Evolutionary conservation across 2,888 invertebrate species (phyloP).

Genomic region (Pyrochroa serraticornis): DNA sequence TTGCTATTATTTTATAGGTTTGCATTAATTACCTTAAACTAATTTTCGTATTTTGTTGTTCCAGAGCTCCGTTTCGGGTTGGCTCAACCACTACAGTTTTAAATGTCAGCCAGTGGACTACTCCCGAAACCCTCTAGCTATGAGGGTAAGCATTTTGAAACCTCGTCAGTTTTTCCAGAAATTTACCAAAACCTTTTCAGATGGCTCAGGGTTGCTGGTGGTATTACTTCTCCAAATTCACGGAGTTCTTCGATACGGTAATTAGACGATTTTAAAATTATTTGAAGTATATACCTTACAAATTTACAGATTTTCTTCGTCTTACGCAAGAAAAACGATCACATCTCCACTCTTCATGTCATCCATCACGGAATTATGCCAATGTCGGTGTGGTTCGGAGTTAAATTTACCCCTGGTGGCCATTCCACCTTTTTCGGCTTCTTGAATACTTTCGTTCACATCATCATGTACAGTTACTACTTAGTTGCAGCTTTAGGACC

Average conservation of each 20-base stretch:
- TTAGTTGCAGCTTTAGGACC: constrained; percentile 90
- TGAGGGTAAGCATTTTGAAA: constrained; percentile 65
- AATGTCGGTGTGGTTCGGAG: constrained; percentile 83
- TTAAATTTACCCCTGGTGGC: constrained; percentile 73
- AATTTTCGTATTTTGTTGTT: constrained; percentile 30
- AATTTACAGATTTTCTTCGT: constrained; percentile 81
- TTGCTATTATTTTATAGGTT: too few relatives aligned
- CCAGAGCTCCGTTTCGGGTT: constrained; percentile 67
- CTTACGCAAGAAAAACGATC: constrained; percentile 90
- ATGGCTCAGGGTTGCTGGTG: constrained; percentile 95
- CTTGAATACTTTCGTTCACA: constrained; percentile 93
- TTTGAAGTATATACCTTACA: constrained; percentile 4
- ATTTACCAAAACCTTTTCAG: constrained; percentile 57
- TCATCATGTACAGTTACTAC: constrained; percentile 94
- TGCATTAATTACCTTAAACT: too few relatives aligned
- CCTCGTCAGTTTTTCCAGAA: constrained; percentile 23
- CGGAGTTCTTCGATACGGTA: constrained; percentile 95
- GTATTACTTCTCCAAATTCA: constrained; percentile 97
- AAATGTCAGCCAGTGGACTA: constrained; percentile 85
- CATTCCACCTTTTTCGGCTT: constrained; percentile 94
- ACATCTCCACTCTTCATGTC: constrained; percentile 92
- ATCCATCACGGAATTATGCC: constrained; percentile 98
- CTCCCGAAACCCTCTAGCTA: constrained; percentile 67
- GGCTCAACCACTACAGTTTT: constrained; percentile 75
- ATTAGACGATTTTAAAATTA: constrained; percentile 44